Percentiles rank a stretch among this genome's conserved stretches.
Conservation (phyloP, 2,888 invertebrate genomes). For the Amblyteles armatorius region DNA sequence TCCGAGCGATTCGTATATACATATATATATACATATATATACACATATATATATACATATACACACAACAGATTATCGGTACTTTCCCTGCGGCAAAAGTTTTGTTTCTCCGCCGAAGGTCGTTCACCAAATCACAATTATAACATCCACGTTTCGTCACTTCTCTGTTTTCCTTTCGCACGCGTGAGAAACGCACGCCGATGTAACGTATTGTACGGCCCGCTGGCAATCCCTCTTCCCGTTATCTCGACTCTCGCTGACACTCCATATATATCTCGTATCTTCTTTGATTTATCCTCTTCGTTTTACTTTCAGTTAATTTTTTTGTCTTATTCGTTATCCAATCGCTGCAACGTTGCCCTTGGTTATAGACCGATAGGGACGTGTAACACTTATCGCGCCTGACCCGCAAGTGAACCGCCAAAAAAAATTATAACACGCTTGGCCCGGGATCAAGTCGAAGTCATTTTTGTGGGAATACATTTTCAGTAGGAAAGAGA, state of each 20-base stretch:
- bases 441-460: background rate
- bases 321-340: slow-evolving; percentile 6
- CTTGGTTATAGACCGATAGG: slow-evolving; percentile 5
- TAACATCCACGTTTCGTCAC: background rate
- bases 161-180: background rate
- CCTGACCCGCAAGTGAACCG: background rate
- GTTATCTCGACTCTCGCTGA: slow-evolving; percentile 10
- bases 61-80: background rate
- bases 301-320: background rate
- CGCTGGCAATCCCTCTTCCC: background rate
- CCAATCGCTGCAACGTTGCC: slow-evolving; percentile 16
- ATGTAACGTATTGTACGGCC: background rate
- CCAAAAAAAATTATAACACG: background rate
- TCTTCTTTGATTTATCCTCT: slow-evolving; percentile 9
- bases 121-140: slow-evolving; percentile 4
- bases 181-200: background rate
- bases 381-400: background rate
- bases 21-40: background rate
- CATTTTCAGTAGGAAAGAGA: background rate
- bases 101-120: background rate
- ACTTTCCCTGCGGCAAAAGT: background rate
- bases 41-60: background rate
- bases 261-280: slow-evolving; percentile 1
- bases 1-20: slow-evolving; percentile 4
- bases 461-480: background rate